Conservation (phyloP, 1,140 invertebrate species). For the Ctenoplectra terminalis region DNA sequence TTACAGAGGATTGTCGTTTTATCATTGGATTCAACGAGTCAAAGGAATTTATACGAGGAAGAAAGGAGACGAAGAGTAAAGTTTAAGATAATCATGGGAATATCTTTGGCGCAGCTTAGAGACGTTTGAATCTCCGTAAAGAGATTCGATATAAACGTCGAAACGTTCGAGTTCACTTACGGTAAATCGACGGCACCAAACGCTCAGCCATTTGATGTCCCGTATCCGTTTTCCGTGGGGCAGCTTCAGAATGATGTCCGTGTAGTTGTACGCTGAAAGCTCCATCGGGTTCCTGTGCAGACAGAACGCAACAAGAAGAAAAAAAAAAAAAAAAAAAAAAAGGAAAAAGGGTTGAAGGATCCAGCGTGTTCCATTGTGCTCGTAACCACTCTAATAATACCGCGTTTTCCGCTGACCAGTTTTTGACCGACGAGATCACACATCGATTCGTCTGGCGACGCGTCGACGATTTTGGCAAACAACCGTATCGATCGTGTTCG, state of each 20-base stretch:
- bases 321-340: conserved; percentile 6
- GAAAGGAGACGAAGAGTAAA: background rate
- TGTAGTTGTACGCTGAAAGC: conserved; percentile 88
- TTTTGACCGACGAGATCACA: background rate
- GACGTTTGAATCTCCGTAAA: no score
- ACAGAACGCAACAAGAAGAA: background rate
- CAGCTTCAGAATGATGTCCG: conserved; percentile 92
- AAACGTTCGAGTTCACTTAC: conserved; percentile 84
- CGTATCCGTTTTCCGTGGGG: conserved; percentile 91
- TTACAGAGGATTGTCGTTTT: conserved; percentile 39
- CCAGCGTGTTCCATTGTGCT: background rate
- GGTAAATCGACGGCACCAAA: conserved; percentile 95
- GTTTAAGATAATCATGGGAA: background rate
- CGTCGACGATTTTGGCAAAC: conserved; percentile 20
- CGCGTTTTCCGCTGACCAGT: background rate
- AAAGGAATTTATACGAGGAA: background rate
- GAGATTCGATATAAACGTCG: no score
- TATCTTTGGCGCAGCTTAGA: no score
- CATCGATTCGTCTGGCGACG: background rate
- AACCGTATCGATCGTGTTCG: conserved; percentile 9
- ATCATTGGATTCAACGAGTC: conserved; percentile 16
- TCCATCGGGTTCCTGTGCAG: conserved; percentile 89
- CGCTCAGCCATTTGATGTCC: conserved; percentile 94
- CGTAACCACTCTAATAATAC: conserved; percentile 14
- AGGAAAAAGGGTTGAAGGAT: background rate